Percentiles rank a stretch among this genome's conserved stretches.
These are phyloP conservation scores for Coccyzus lansbergi DNA, from an alignment of 2,797 vertebrate genomes.

Conservation along the genomic window DNA sequence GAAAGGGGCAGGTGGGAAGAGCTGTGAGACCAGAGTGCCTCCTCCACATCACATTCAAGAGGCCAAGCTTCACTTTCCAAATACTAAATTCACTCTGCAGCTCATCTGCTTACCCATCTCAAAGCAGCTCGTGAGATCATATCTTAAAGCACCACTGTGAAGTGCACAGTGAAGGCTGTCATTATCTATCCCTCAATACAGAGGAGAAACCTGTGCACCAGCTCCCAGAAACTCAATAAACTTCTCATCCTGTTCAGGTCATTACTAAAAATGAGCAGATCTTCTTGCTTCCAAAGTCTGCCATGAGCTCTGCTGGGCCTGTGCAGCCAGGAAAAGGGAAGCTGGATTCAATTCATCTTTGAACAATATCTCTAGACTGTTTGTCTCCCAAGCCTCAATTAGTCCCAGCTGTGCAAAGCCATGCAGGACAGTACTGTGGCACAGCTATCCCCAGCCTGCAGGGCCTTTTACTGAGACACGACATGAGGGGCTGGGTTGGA, in stretches of 20 bases:
- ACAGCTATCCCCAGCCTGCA: not conserved
- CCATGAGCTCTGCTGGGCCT: not conserved
- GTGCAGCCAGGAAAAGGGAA: not conserved
- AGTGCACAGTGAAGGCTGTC: not conserved
- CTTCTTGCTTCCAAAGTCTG: not conserved
- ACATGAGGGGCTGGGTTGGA: rapidly evolving
- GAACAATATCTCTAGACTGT: not conserved
- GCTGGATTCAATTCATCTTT: not conserved
- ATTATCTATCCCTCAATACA: not conserved
- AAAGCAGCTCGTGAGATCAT: not conserved
- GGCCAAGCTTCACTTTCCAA: not conserved
- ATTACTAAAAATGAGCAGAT: not conserved
- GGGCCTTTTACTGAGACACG: not conserved
- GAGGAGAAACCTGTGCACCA: not conserved
- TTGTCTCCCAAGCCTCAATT: not conserved
- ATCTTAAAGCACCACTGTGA: not conserved
- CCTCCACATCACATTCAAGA: not conserved
- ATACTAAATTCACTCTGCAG: not conserved
- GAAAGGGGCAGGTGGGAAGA: not conserved
- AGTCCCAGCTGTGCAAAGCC: not conserved
- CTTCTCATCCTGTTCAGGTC: not conserved
- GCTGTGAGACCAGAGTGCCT: not conserved
- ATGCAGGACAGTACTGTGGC: not conserved
- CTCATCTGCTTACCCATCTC: not conserved
- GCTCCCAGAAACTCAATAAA: not conserved